These are phyloP conservation scores for Riparia riparia DNA, from an alignment of 2,113 vertebrate species.

Conservation along the genomic window DNA sequence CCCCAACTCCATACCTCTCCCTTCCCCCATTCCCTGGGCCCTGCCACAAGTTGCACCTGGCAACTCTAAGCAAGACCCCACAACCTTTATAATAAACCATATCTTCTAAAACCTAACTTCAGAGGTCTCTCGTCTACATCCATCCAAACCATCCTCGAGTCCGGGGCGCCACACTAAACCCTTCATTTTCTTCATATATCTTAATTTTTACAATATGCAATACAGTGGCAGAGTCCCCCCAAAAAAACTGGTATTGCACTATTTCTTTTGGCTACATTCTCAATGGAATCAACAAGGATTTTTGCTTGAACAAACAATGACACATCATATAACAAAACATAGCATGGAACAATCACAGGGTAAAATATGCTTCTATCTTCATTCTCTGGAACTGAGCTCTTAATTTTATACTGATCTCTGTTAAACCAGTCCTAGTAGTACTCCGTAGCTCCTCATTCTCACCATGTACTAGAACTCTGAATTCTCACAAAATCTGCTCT, in stretches of 20 bases:
- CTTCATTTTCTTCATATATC: background rate
- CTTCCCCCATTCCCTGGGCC: no score
- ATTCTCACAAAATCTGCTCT: background rate
- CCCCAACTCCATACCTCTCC: no score
- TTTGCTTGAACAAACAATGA: background rate
- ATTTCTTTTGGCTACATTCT: background rate
- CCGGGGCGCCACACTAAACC: no score
- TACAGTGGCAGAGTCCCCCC: background rate
- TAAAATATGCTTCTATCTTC: background rate
- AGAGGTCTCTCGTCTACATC: no score
- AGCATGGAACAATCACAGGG: background rate
- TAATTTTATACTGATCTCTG: background rate
- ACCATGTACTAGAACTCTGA: background rate
- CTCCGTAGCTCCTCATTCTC: background rate
- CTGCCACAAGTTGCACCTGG: no score
- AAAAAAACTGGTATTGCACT: background rate
- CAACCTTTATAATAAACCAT: no score
- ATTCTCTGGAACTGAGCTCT: background rate
- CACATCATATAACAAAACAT: background rate
- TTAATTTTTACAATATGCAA: background rate
- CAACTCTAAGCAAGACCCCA: no score
- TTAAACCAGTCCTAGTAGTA: background rate
- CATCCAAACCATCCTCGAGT: no score
- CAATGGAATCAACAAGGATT: background rate
- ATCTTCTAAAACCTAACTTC: no score